A percentile compares a stretch with the other conserved stretches of the same genome.
These are phyloP conservation scores for Drosophila putrida DNA, from an alignment of 2,888 invertebrate genomes.

Conservation along the genomic window DNA sequence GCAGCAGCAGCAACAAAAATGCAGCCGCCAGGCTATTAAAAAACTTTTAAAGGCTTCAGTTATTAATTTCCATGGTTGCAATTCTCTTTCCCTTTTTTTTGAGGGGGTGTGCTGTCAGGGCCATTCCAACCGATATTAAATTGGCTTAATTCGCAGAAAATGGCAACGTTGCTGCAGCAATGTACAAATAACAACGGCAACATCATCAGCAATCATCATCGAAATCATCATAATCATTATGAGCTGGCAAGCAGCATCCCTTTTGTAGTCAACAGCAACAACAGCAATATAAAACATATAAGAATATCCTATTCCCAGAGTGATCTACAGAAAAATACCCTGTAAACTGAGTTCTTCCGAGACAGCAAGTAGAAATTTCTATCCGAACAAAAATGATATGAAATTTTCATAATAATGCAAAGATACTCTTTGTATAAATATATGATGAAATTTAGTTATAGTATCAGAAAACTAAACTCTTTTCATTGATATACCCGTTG, in stretches of 20 bases:
- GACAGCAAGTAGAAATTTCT: too few species aligned
- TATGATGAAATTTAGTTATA: too few species aligned
- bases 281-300: conserved; percentile 29
- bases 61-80: conserved; percentile 63
- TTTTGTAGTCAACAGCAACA: conserved; percentile 47
- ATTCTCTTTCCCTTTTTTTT: conserved; percentile 4
- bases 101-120: conserved; percentile 11
- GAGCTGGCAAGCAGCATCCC: conserved; percentile 32
- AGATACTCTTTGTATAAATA: too few species aligned
- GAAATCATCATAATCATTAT: conserved; percentile 39
- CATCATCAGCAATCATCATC: conserved; percentile 40
- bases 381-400: too few species aligned
- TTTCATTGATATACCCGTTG: neutral
- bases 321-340: neutral
- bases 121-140: conserved; percentile 52
- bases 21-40: conserved; percentile 44
- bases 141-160: conserved; percentile 77
- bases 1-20: conserved; percentile 21
- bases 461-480: too few species aligned
- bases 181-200: conserved; percentile 28
- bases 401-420: too few species aligned
- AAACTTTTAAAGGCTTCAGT: conserved; percentile 61
- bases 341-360: neutral
- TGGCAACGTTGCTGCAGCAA: conserved; percentile 55
- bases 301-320: neutral